Base-by-base conservation (phyloP, 2,113 vertebrate species). In the Pteropus alecto region DNA sequence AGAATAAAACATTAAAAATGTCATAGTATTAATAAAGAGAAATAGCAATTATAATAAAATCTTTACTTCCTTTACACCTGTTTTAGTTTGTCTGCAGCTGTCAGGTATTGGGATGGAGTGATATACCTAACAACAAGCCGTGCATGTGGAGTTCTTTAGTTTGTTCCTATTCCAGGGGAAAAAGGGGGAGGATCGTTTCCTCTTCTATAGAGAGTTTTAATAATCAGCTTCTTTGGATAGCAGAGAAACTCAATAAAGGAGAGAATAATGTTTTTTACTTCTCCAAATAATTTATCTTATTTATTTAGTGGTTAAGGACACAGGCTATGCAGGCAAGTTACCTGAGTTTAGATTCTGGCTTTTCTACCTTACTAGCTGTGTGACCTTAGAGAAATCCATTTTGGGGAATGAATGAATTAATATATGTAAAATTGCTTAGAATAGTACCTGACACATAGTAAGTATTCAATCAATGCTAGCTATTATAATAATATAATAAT, bases 351-450 rank as follows among this genome's bases (percentile, higher is more conserved):
- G 16, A 77, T 56, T 79, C 86, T 82, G 33, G 24, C 38, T 63
- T 68, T 88, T 94, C 41, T 54, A 35, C 33, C 41, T 85, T 65
- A 22, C 35, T 74, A 60, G 28, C 4, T 78, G 7, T 83, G 35
- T 94, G 68, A 70, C 30, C 22, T 91, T 78, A 81, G 33, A 38
- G 15, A 43, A 88, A 2, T 74, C 89, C 71, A 46, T 68, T 91
- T 70, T 70, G 56, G 95, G 35, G 19, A 78, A 46, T 84, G 86
- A 83, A 86, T 85, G 61, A 67, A 71, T 83, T 90, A 92, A 67
- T 58, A 46, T 11, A 28, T 74, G 12, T 61, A 65, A 63, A 16
- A 70, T 77, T 90, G 30, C 22, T 63, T 95, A 48, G 7, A 79
- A 85, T 12, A 67, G 7, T 61, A 41, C 43, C 67, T 89, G 30